These are phyloP conservation scores for Euglossa dilemma DNA, from an alignment of 1,140 invertebrate species.

Conservation along the genomic window DNA sequence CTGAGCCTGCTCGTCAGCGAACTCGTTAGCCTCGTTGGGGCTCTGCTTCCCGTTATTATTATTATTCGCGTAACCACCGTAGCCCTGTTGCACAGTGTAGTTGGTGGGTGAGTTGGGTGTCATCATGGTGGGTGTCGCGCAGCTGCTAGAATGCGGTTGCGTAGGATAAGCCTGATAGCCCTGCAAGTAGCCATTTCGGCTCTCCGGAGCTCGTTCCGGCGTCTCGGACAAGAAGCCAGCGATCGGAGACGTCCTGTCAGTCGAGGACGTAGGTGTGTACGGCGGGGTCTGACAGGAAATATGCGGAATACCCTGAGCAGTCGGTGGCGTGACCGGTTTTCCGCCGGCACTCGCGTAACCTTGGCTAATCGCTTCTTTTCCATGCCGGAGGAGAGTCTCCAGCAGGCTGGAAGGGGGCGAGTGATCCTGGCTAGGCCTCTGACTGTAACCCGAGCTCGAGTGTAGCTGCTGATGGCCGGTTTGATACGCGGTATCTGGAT, in stretches of 20 bases:
- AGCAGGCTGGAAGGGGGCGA: conserved; percentile 58
- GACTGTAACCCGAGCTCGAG: neutral
- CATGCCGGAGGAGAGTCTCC: conserved; percentile 68
- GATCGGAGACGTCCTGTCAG: conserved; percentile 61
- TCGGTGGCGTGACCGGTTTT: neutral
- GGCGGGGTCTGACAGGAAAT: conserved; percentile 57
- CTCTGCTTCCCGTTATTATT: conserved; percentile 46
- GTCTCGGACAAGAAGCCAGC: conserved; percentile 4
- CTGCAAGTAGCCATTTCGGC: conserved; percentile 11
- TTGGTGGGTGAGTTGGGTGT: neutral
- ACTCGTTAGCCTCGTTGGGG: conserved; percentile 42
- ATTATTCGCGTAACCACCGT: conserved; percentile 31
- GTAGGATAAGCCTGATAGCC: conserved; percentile 28
- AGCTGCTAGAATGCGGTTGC: neutral
- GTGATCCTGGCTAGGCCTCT: neutral
- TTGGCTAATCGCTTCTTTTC: conserved; percentile 59
- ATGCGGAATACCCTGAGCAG: neutral
- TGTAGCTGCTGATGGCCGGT: conserved; percentile 5
- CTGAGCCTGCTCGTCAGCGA: conserved; percentile 41
- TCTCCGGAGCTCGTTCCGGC: conserved; percentile 21
- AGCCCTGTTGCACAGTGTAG: neutral
- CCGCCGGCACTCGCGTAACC: conserved; percentile 19
- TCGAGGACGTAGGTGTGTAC: conserved; percentile 64
- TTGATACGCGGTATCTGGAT: conserved; percentile 18
- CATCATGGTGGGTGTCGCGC: conserved; percentile 6